Percentiles rank a stretch among this genome's conserved stretches.
Conservation (phyloP, 2,113 vertebrate species). For the Oriolus oriolus region DNA sequence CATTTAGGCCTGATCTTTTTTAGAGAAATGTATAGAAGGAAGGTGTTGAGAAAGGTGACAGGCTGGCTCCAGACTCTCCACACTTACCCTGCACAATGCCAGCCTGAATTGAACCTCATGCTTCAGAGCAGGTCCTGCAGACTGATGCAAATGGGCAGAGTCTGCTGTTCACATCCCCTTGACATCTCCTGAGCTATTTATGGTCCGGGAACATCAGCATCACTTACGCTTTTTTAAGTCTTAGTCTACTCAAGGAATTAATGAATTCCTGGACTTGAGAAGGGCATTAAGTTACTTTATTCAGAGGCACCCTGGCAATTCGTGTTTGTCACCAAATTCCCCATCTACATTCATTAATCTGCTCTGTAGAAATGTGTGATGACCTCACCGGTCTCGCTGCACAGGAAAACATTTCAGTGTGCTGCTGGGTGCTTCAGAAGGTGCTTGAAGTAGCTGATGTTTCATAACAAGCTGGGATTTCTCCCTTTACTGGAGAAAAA, state of each 20-base stretch:
- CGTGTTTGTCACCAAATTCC: not conserved
- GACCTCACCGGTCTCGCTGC: not conserved
- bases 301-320: not conserved
- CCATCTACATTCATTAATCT: not conserved
- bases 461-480: conserved; percentile 21
- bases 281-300: not conserved
- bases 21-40: not conserved
- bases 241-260: not conserved
- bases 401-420: not conserved
- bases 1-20: not conserved
- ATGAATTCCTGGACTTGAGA: conserved; percentile 6
- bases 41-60: not conserved
- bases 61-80: not conserved
- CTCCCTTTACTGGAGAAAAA: not conserved
- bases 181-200: not conserved
- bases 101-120: not conserved
- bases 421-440: conserved; percentile 7
- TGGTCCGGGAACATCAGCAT: not conserved
- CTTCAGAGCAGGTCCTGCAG: not conserved
- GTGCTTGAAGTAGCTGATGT: conserved; percentile 34
- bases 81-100: not conserved
- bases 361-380: not conserved
- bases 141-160: not conserved
- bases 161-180: not conserved
- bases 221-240: not conserved